A percentile compares a stretch with the other conserved stretches of the same genome.
phyloP scores from a whole-genome alignment of 2,113 vertebrate species.

The rabbit (Oryctolagus cuniculus) region mOryCun1.1 NC_091432.1:161483001-161483500 shows the following conservation, averaged over 20 bases:
- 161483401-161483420: accelerated
- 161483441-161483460: background rate
- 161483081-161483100: background rate
- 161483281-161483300: background rate
- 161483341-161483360: background rate
- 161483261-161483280: background rate
- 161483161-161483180: background rate
- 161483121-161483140: background rate
- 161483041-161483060: background rate
- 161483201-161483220: background rate
- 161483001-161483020: background rate
- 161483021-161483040: background rate
- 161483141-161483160: background rate
- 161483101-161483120: background rate
- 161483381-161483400: background rate
- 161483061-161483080: background rate
- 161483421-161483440: conserved; percentile 19
- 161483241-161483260: background rate
- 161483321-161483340: background rate
- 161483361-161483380: background rate
- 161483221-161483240: too few relatives aligned
- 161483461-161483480: background rate
- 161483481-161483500: background rate
- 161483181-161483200: background rate
- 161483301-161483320: background rate